phyloP scores from a whole-genome alignment of 2,888 invertebrate genomes.

The Lasioglossum zephyrum region DNA sequence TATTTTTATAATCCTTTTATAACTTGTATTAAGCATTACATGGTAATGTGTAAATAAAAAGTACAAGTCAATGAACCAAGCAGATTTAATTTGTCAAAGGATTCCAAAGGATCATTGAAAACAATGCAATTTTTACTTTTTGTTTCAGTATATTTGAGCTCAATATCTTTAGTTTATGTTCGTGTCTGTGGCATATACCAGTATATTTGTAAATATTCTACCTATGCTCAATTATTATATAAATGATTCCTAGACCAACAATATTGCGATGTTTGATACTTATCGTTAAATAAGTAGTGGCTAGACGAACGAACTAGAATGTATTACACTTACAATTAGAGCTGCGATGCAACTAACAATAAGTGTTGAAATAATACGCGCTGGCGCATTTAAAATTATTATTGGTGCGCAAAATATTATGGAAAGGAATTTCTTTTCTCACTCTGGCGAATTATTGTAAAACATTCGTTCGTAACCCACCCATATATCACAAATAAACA shows the following conservation, averaged over 20 bases:
- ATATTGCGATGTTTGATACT: constrained; percentile 63
- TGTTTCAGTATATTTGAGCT: constrained; percentile 37
- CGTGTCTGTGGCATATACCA: constrained; percentile 43
- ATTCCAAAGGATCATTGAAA: constrained; percentile 4
- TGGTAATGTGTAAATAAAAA: constrained; percentile 43
- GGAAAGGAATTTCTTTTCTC: constrained; percentile 1
- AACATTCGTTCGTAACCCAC: not conserved
- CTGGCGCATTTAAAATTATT: constrained; percentile 17
- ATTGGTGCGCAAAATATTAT: constrained; percentile 2
- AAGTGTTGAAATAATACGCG: constrained; percentile 16
- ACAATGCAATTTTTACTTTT: constrained; percentile 25
- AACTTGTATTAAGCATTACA: constrained; percentile 34
- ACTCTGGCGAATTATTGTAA: constrained; percentile 13
- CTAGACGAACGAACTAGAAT: constrained; percentile 73
- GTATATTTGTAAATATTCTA: constrained; percentile 52
- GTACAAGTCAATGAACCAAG: constrained; percentile 19
- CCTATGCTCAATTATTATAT: constrained; percentile 62
- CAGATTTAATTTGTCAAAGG: constrained; percentile 22
- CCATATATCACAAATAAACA: constrained; percentile 4
- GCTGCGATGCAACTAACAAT: constrained; percentile 33
- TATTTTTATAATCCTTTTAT: constrained; percentile 50
- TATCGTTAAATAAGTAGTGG: constrained; percentile 67
- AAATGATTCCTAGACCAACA: constrained; percentile 69
- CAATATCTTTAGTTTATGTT: constrained; percentile 42
- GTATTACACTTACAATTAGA: constrained; percentile 52